Conservation (phyloP, 2,113 vertebrate genomes). For the Xiphorhynchus elegans region DNA sequence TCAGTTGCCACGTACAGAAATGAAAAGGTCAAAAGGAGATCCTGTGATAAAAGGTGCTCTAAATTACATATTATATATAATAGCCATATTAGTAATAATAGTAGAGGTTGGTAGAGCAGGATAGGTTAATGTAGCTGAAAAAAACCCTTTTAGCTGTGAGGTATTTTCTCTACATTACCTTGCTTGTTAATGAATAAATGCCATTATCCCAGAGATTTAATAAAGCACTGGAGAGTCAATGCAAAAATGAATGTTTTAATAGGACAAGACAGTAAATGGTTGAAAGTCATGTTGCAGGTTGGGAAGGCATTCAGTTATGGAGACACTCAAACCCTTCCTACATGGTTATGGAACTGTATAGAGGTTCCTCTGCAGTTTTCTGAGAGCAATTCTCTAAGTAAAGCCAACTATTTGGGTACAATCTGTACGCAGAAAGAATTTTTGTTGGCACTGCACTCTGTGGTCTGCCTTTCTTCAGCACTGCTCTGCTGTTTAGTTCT, state of each 20-base stretch:
- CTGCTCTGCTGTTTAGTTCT: neutral
- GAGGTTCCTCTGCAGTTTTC: neutral
- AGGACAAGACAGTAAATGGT: neutral
- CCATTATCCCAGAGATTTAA: neutral
- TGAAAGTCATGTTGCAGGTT: neutral
- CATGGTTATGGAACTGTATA: rapidly evolving
- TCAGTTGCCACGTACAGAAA: neutral
- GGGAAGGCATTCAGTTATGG: neutral
- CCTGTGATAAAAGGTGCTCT: neutral
- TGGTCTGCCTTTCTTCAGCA: neutral
- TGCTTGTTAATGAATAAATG: neutral
- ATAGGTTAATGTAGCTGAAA: neutral
- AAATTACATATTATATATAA: neutral
- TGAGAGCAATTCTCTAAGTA: neutral
- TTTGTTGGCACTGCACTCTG: neutral
- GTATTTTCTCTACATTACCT: neutral
- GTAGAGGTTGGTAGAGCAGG: neutral
- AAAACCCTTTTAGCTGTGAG: neutral
- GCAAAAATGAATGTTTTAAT: neutral
- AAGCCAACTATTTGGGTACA: neutral
- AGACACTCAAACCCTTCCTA: neutral
- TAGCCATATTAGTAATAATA: neutral
- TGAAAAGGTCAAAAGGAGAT: neutral
- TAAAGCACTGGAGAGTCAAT: neutral
- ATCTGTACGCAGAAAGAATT: neutral